A percentile compares a stretch with the other conserved stretches of the same genome.
Conservation (phyloP, 2,888 invertebrate species). For the Tetranychus piercei region DNA sequence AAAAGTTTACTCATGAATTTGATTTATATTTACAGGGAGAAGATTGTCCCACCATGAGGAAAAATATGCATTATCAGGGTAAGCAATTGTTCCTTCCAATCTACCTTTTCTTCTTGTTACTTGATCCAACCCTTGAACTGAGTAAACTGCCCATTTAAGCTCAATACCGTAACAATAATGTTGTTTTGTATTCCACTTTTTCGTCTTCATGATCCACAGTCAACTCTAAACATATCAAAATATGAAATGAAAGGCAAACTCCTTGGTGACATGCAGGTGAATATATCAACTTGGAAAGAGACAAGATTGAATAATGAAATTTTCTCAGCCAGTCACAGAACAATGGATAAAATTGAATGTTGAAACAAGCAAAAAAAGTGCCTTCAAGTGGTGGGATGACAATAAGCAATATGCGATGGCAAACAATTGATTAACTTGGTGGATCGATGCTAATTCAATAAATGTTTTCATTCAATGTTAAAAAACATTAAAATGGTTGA, state of each 20-base stretch:
- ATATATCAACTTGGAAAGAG: background rate
- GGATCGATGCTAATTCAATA: no score
- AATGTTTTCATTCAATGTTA: no score
- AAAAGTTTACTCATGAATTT: background rate
- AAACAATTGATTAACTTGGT: no score
- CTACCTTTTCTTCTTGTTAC: background rate
- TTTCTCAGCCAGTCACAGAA: no score
- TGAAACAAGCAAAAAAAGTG: no score
- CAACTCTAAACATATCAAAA: background rate
- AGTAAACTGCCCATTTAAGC: no score
- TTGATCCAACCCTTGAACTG: no score
- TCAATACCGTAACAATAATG: background rate
- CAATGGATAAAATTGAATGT: no score
- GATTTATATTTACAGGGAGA: background rate
- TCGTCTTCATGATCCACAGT: background rate
- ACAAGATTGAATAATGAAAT: no score
- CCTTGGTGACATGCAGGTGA: background rate
- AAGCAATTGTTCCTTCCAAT: background rate
- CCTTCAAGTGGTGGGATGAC: no score
- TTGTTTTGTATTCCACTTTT: background rate
- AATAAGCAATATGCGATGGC: no score
- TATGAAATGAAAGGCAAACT: background rate
- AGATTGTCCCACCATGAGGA: conserved; percentile 15
- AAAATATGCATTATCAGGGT: conserved; percentile 15
- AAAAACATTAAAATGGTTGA: no score